Percentiles rank a stretch among this genome's conserved stretches.
These are phyloP conservation scores for Eupithecia dodoneata DNA, from an alignment of 2,888 invertebrate species.

Conservation along the genomic window DNA sequence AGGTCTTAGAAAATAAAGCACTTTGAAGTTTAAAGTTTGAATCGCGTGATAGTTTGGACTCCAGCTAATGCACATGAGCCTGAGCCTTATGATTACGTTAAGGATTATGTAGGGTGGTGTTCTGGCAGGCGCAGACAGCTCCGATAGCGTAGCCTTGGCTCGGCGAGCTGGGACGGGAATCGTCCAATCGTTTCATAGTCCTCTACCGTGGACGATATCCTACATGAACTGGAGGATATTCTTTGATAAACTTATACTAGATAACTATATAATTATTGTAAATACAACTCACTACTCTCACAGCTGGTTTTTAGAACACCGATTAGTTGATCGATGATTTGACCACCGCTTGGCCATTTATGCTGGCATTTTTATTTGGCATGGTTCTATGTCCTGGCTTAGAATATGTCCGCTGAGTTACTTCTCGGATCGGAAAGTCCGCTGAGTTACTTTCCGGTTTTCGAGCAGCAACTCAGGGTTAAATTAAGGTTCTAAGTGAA, in stretches of 20 bases:
- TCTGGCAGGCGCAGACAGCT: slow-evolving; percentile 37
- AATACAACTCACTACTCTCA: background rate
- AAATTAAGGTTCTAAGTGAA: too few species aligned
- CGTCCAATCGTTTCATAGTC: background rate
- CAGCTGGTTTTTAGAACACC: background rate
- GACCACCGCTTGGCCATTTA: background rate
- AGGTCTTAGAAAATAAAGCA: too few species aligned
- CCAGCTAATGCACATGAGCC: slow-evolving; percentile 24
- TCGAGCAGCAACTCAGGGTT: too few species aligned
- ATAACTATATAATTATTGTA: background rate
- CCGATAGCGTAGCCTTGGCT: slow-evolving; percentile 4
- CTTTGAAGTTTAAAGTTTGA: background rate
- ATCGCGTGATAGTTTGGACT: background rate
- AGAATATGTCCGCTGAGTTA: too few species aligned
- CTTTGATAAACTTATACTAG: too few species aligned
- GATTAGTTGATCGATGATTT: background rate
- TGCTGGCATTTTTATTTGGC: too few species aligned
- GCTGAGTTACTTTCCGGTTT: too few species aligned
- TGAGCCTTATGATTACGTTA: slow-evolving; percentile 31
- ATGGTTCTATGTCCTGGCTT: too few species aligned
- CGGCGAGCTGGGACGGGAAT: background rate
- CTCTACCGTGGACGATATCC: background rate
- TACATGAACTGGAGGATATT: too few species aligned
- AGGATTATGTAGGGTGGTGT: slow-evolving; percentile 37
- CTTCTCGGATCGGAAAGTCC: too few species aligned